phyloP scores from a whole-genome alignment of 1,140 invertebrate species.

The Drosophila ficusphila region DNA sequence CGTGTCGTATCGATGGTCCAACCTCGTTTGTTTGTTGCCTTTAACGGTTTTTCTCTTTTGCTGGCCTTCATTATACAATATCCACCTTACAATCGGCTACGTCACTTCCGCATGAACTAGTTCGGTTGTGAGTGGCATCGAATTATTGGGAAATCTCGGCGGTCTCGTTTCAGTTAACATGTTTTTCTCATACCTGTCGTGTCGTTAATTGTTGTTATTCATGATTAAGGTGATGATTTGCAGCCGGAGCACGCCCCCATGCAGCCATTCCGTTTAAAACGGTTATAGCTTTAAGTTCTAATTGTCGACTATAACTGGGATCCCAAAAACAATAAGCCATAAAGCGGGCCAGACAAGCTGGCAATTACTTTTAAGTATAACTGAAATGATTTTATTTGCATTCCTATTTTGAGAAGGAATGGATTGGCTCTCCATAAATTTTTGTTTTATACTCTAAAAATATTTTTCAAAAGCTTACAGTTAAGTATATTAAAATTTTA shows the following conservation, averaged over 20 bases:
- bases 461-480: no score
- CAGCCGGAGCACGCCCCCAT: constrained; percentile 35
- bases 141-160: constrained; percentile 45
- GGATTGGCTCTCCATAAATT: no score
- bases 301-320: constrained; percentile 40
- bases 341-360: neutral
- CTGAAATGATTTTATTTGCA: neutral
- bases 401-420: neutral
- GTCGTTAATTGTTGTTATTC: constrained; percentile 53
- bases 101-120: constrained; percentile 71
- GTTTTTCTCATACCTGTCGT: constrained; percentile 14
- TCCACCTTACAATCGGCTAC: constrained; percentile 33
- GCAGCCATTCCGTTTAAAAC: neutral
- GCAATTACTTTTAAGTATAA: neutral
- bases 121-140: constrained; percentile 29
- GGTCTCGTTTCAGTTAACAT: constrained; percentile 17
- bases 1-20: constrained; percentile 3
- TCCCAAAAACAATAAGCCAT: constrained; percentile 9
- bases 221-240: constrained; percentile 37
- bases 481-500: neutral
- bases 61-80: constrained; percentile 58
- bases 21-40: constrained; percentile 26
- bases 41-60: constrained; percentile 38
- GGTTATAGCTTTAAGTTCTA: constrained; percentile 50
- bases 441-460: neutral